Base-by-base conservation (phyloP, 2,888 invertebrate species). In the Rhamphomyia laevipes region DNA sequence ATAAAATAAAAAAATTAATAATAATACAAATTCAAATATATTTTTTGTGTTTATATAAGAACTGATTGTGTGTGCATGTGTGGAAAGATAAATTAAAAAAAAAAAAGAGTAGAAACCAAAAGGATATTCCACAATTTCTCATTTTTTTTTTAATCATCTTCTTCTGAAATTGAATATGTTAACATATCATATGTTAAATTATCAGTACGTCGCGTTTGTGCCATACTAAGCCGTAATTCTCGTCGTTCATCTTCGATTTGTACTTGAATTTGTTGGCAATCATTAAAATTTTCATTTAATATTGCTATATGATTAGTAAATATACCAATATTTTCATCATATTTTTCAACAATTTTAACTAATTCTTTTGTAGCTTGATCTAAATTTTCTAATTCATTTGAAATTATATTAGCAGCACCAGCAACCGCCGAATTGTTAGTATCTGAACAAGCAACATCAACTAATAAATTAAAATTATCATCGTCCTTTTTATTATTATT, bases 271-370 rank as follows among this genome's bases (percentile, higher is more conserved):
- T 50, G 53, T 10, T 59, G 47, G 43, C 60, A 58, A 45, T 58
- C 58, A 38, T 62, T 57, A 47, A 63, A 57, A 33, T 59, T 52
- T 15, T 57, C 53, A 3, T 59, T 49, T 43, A 58, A 57, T 38
- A 58, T 54, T 13, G 55, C 47, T 9, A 63, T 52, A 30, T 58
- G 56, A 16, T 57, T 53, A 13, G 54, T 55, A 45, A 57, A 59
- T 23, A 58, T 54, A 31, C 55, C 49, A 27, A 27, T 9, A 27
- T 27, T 27, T 27, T 27, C 23, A 27, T 27, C 23, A 27, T 27
- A 27, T 27, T 27, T 27, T 27, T 27, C 23, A 27, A 27, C 23
- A 4, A 27, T 27, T 33, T 45, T 42, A 15, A 33, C 35, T 16
- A 49, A 42, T 21, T 31, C 35, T 9, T 42, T 23, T 1, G 49